Conservation (phyloP, 2,888 invertebrate species). For the Cheilosia vulpina region DNA sequence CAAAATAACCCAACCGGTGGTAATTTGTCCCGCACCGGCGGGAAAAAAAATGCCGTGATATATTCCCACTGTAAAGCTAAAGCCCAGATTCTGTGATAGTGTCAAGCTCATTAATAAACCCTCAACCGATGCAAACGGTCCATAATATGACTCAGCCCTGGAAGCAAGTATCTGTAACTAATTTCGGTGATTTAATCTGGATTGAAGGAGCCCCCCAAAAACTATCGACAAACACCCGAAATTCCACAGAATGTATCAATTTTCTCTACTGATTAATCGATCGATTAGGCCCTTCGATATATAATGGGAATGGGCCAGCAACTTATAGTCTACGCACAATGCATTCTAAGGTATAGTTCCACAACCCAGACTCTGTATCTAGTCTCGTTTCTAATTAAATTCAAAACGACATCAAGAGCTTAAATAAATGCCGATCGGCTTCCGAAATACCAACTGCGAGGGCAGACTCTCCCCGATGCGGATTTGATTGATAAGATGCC, state of each 20-base stretch:
- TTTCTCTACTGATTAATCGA: constrained; percentile 57
- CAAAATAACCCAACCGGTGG: constrained; percentile 53
- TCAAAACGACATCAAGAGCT: constrained; percentile 23
- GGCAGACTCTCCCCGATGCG: constrained; percentile 16
- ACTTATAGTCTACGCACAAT: not conserved
- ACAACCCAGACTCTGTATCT: constrained; percentile 2
- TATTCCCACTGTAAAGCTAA: constrained; percentile 20
- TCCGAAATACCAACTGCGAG: constrained; percentile 43
- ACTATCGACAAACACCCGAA: constrained; percentile 56
- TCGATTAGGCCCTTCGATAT: constrained; percentile 39
- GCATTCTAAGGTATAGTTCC: constrained; percentile 14
- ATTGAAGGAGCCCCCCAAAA: constrained; percentile 48
- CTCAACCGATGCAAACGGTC: constrained; percentile 15
- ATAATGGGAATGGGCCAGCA: not conserved
- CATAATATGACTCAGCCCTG: constrained; percentile 50
- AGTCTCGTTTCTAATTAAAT: constrained; percentile 58
- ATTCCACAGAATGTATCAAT: constrained; percentile 71
- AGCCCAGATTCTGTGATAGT: constrained; percentile 41
- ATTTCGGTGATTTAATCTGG: constrained; percentile 37
- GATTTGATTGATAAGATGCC: constrained; percentile 72
- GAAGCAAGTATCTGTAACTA: constrained; percentile 2
- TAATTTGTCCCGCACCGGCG: constrained; percentile 44
- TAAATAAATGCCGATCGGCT: constrained; percentile 61
- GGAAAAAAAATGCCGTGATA: constrained; percentile 10
- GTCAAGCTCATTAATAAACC: constrained; percentile 66